These are phyloP conservation scores for Cantharis lateralis DNA, from an alignment of 2,888 invertebrate genomes.

Conservation along the genomic window DNA sequence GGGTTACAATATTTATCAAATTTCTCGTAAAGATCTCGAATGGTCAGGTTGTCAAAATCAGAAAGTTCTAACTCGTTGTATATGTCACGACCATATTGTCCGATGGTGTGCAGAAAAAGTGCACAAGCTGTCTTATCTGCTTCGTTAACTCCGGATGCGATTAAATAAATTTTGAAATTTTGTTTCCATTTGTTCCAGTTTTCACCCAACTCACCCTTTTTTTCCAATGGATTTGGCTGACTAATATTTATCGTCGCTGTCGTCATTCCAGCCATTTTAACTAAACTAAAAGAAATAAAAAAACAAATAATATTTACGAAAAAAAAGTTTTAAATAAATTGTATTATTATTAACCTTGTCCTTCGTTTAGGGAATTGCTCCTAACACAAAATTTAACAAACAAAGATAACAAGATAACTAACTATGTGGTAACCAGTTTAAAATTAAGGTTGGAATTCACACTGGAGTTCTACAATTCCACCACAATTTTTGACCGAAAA, in stretches of 20 bases:
- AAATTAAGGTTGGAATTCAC: no score
- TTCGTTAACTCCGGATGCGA: background rate
- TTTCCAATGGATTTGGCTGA: background rate
- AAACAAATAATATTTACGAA: background rate
- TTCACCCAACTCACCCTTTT: constrained; percentile 9
- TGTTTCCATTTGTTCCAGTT: constrained; percentile 16
- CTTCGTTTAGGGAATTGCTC: background rate
- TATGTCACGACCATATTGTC: constrained; percentile 13
- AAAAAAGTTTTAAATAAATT: background rate
- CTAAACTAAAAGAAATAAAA: background rate
- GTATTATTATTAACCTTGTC: background rate
- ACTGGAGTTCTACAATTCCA: background rate
- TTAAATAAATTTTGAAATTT: constrained; percentile 15
- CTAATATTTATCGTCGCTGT: background rate
- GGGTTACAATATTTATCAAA: constrained; percentile 18
- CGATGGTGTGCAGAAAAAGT: constrained; percentile 13
- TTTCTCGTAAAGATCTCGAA: background rate
- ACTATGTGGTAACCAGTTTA: background rate
- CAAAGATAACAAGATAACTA: background rate
- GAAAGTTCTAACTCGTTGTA: constrained; percentile 1
- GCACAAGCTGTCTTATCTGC: background rate
- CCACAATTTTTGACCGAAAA: background rate
- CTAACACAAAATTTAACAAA: background rate
- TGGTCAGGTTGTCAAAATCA: background rate
- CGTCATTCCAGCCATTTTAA: background rate